Evolutionary conservation across 2,888 invertebrate genomes (phyloP), one percentile per base, ranked within the genome.

Genomic region (Habrosyne pyritoides): DNA sequence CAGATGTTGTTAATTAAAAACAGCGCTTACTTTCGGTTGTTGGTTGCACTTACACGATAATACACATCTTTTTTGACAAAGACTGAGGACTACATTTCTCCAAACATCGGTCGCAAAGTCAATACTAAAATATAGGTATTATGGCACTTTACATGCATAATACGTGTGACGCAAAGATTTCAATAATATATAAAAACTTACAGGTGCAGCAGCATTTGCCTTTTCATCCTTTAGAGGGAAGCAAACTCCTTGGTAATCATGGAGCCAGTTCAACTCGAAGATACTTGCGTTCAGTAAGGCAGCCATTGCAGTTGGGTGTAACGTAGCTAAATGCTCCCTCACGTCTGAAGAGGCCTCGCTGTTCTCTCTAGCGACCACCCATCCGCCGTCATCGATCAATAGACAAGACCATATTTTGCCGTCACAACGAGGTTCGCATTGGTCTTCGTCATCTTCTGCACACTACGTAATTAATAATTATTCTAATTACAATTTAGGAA

Each of bases 171-270:
- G n/a, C n/a, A n/a, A n/a, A n/a, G n/a, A n/a, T n/a, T n/a, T n/a
- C n/a, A n/a, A n/a, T n/a, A 26, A 24, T 28, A 54, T 4, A 1
- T 59, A 18, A 10, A 24, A 10, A 72, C 81, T 79, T 56, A 87
- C 88, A 26, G 77, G 63, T 0, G 81, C 71, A 10, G 85, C 81
- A 7, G 69, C 66, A 7, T 56, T 65, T 2, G 66, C 60, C 21
- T 74, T 73, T 33, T 74, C 75, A 5, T 78, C 66, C 54, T 70
- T 63, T 0, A 71, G 73, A 1, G 84, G 80, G 53, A 92, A 91
- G 67, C 91, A 92, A 0, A 91, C 87, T 0, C 78, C 86, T 54
- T 92, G 91, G 57, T 92, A 92, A 59, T 92, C 91, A 52, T 92
- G 89, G 21, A 91, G 72, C 87, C 89, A 87, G 66, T 85, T 83